These are phyloP conservation scores for Acanthaster planci DNA, from an alignment of 35 echinoderm and acorn worm genomes.

Conservation along the genomic window DNA sequence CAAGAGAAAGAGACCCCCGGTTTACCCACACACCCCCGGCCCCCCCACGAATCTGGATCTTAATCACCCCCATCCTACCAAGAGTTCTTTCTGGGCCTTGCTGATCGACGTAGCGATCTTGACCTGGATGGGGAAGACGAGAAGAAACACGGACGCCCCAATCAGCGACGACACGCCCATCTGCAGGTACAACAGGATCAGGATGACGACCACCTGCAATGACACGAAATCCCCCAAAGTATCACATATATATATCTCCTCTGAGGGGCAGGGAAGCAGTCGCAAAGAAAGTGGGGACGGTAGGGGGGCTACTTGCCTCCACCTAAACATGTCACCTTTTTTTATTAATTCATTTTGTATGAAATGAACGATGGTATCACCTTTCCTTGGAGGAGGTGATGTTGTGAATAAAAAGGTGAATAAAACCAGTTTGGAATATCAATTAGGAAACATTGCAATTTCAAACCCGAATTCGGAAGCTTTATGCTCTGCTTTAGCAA, in stretches of 20 bases:
- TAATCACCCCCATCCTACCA: slow-evolving; percentile 46
- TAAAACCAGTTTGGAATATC: too few relatives aligned
- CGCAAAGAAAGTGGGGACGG: not conserved
- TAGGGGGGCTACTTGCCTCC: not conserved
- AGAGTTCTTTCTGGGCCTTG: slow-evolving; percentile 58
- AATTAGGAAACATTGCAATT: too few relatives aligned
- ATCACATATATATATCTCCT: not conserved
- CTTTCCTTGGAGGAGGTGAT: too few relatives aligned
- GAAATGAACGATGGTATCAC: too few relatives aligned
- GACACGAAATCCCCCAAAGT: not conserved
- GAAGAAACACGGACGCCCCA: slow-evolving; percentile 57
- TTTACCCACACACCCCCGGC: too few relatives aligned
- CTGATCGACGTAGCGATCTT: slow-evolving; percentile 47
- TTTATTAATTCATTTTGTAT: too few relatives aligned
- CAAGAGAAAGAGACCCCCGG: too few relatives aligned
- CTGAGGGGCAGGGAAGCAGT: too few relatives aligned
- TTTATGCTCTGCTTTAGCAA: too few relatives aligned
- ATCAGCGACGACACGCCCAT: slow-evolving; percentile 61
- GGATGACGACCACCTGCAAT: slow-evolving; percentile 32
- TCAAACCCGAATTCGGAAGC: too few relatives aligned
- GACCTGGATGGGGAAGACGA: slow-evolving; percentile 62
- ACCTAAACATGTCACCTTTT: not conserved
- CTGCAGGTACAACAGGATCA: slow-evolving; percentile 63
- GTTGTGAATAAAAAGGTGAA: too few relatives aligned
- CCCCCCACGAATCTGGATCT: too few relatives aligned